A percentile compares a stretch with the other conserved stretches of the same genome.
Evolutionary conservation across 2,113 vertebrate genomes (phyloP).

Genomic region (Kryptolebias marmoratus): DNA sequence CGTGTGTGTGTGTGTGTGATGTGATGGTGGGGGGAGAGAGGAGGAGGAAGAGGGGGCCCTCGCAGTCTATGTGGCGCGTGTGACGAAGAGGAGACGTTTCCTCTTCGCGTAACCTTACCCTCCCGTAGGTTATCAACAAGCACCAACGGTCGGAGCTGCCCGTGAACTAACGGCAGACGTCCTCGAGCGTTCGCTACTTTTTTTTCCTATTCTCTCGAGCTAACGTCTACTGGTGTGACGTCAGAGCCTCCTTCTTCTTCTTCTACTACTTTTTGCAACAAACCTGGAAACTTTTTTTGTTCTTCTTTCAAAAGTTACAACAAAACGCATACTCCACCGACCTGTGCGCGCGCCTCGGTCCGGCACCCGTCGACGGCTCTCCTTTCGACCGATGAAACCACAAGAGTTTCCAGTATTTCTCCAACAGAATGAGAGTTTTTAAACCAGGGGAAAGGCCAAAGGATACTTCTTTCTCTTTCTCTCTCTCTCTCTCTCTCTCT

Average conservation of each 20-base stretch:
- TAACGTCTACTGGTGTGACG: constrained; percentile 53
- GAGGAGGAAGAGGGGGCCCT: background rate
- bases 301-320: background rate
- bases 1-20: background rate
- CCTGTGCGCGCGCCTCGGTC: constrained; percentile 46
- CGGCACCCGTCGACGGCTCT: constrained; percentile 17
- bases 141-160: background rate
- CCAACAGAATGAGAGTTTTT: constrained; percentile 6
- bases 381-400: constrained; percentile 7
- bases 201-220: background rate
- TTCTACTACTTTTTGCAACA: background rate
- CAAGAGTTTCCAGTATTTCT: constrained; percentile 11
- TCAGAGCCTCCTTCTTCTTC: constrained; percentile 33
- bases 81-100: background rate
- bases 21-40: background rate
- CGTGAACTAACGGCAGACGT: background rate
- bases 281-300: constrained; percentile 54
- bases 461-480: constrained; percentile 38
- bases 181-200: constrained; percentile 11
- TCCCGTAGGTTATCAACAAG: background rate
- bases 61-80: constrained; percentile 23
- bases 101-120: constrained; percentile 1
- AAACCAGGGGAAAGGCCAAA: constrained; percentile 41
- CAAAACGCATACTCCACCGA: constrained; percentile 19
- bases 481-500: too few relatives aligned